Conservation (phyloP, 37 sponge, comb jelly and placozoan genomes). For the Oopsacas minuta region DNA sequence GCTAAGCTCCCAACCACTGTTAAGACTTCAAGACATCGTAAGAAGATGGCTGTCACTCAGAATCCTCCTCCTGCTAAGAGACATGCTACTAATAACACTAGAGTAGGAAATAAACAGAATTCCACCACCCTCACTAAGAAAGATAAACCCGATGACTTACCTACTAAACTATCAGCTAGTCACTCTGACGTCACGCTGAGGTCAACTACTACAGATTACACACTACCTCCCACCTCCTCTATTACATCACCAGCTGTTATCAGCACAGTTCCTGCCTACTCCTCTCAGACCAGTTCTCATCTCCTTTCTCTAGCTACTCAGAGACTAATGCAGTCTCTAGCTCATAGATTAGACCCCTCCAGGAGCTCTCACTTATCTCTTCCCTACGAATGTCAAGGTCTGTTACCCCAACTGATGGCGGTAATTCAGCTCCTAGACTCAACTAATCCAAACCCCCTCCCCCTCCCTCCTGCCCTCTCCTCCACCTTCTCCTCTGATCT, state of each 20-base stretch:
- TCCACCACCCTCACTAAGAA: not conserved
- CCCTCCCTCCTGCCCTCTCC: not conserved
- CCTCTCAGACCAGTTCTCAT: not conserved
- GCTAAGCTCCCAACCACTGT: not conserved
- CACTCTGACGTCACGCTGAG: not conserved
- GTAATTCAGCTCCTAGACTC: not conserved
- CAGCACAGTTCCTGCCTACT: not conserved
- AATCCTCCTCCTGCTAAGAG: not conserved
- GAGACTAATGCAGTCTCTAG: not conserved
- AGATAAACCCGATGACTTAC: not conserved
- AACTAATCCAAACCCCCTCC: not conserved
- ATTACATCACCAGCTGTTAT: not conserved
- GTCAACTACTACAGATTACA: not conserved
- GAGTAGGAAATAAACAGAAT: not conserved
- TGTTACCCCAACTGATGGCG: not conserved
- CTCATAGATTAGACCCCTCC: not conserved
- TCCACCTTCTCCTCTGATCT: not conserved
- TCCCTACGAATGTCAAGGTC: not conserved
- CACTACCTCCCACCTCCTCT: not conserved
- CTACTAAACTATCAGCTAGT: not conserved
- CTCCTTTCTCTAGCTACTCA: conserved; percentile 3
- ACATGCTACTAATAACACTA: not conserved
- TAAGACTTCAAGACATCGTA: not conserved
- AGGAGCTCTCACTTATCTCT: not conserved
- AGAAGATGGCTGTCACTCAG: not conserved